A percentile compares a stretch with the other conserved stretches of the same genome.
phyloP scores from a whole-genome alignment of 2,888 invertebrate genomes.

The Ichneumoninae sp. region DNA sequence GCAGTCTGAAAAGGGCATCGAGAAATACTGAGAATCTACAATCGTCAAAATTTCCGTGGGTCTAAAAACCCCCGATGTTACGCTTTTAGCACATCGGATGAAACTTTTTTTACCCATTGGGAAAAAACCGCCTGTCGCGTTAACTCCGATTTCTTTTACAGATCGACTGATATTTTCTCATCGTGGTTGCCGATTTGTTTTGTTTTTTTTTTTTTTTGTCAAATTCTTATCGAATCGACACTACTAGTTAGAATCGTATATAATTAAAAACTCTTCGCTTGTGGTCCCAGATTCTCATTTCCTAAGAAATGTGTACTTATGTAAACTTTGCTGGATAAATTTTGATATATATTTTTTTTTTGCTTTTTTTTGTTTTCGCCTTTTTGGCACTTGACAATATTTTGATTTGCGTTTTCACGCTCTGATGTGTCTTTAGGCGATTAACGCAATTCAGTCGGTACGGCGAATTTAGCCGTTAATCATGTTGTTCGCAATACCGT shows the following conservation, averaged over 20 bases:
- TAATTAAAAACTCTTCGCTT: constrained; percentile 56
- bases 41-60: constrained; percentile 33
- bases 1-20: constrained; percentile 17
- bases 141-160: background rate
- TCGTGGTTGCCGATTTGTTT: constrained; percentile 18
- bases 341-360: constrained; percentile 20
- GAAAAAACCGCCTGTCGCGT: background rate
- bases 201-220: background rate
- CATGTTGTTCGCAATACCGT: background rate
- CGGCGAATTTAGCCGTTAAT: constrained; percentile 4
- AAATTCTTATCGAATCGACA: constrained; percentile 25
- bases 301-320: constrained; percentile 43
- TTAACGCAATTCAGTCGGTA: constrained; percentile 45
- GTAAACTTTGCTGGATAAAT: constrained; percentile 20
- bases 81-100: constrained; percentile 53
- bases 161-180: constrained; percentile 29
- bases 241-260: constrained; percentile 38
- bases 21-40: constrained; percentile 30
- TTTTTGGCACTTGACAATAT: constrained; percentile 51
- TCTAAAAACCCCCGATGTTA: constrained; percentile 24
- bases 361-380: constrained; percentile 19
- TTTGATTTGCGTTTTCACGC: constrained; percentile 40
- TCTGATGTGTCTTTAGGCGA: constrained; percentile 33
- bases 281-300: constrained; percentile 66
- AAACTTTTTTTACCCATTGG: constrained; percentile 25